Evolutionary conservation across 1,140 invertebrate genomes (phyloP).

Genomic region (Cylas formicarius): DNA sequence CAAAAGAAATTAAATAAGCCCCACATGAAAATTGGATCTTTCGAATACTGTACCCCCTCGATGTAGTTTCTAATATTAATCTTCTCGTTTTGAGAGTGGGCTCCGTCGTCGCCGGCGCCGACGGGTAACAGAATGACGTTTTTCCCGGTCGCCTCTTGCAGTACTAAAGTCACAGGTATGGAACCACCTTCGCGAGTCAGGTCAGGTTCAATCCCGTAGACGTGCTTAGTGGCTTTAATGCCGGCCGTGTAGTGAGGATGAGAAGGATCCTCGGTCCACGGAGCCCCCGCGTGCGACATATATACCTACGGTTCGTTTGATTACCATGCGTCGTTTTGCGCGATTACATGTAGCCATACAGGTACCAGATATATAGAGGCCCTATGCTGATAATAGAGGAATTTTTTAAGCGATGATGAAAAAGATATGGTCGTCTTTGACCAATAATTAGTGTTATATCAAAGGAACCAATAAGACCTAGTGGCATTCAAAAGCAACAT

Average conservation of each 20-base stretch:
- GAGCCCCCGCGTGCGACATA: constrained; percentile 71
- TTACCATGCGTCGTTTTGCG: no score
- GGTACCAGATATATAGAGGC: no score
- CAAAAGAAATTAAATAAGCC: constrained; percentile 12
- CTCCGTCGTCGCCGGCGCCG: constrained; percentile 90
- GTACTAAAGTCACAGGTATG: constrained; percentile 79
- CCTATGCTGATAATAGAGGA: no score
- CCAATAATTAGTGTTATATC: no score
- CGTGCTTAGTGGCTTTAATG: constrained; percentile 75
- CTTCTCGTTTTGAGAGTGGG: constrained; percentile 98
- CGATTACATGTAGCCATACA: no score
- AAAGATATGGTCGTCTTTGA: no score
- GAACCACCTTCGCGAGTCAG: constrained; percentile 94
- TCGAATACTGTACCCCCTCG: constrained; percentile 60
- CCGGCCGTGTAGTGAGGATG: constrained; percentile 90
- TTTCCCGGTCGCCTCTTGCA: constrained; percentile 82
- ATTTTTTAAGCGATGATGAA: no score
- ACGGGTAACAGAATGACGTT: constrained; percentile 89
- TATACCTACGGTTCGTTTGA: constrained; percentile 47
- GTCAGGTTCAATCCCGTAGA: constrained; percentile 90
- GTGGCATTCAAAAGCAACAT: background rate
- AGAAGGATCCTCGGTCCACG: constrained; percentile 88
- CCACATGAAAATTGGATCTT: background rate
- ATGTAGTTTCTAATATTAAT: constrained; percentile 89
- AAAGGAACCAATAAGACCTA: no score